Percentiles rank a stretch among this genome's conserved stretches.
phyloP scores from a whole-genome alignment of 2,797 vertebrate species.

The Eulemur coronatus region DNA sequence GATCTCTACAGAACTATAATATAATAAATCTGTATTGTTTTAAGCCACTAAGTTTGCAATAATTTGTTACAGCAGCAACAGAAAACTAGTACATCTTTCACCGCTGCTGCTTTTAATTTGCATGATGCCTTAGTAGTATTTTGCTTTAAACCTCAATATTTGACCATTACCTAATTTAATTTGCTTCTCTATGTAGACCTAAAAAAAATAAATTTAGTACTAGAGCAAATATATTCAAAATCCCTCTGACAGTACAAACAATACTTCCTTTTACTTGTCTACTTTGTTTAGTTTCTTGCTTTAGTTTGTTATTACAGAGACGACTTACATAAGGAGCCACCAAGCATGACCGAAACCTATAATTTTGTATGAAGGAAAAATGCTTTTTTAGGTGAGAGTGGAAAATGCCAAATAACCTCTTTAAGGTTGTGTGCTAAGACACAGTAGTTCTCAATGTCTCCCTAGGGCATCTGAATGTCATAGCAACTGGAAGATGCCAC shows the following conservation, averaged over 20 bases:
- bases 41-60: background rate
- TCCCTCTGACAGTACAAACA: background rate
- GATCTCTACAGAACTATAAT: background rate
- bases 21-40: background rate
- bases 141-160: slow-evolving; percentile 40
- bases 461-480: background rate
- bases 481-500: background rate
- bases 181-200: slow-evolving; percentile 46
- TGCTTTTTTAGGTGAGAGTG: background rate
- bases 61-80: background rate
- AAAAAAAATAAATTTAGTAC: slow-evolving; percentile 35
- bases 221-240: slow-evolving; percentile 32
- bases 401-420: slow-evolving; percentile 1
- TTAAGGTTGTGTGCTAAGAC: background rate
- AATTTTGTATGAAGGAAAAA: slow-evolving; percentile 43
- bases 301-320: slow-evolving; percentile 41
- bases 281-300: slow-evolving; percentile 46
- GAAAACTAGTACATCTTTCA: background rate
- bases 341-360: background rate
- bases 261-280: slow-evolving; percentile 20
- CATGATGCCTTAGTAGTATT: background rate
- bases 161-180: slow-evolving; percentile 50
- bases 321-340: background rate
- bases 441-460: background rate
- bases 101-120: background rate